Evolutionary conservation across 2,797 vertebrate species (phyloP), one percentile per base, ranked within the genome.

Genomic region (Acropternis orthonyx): DNA sequence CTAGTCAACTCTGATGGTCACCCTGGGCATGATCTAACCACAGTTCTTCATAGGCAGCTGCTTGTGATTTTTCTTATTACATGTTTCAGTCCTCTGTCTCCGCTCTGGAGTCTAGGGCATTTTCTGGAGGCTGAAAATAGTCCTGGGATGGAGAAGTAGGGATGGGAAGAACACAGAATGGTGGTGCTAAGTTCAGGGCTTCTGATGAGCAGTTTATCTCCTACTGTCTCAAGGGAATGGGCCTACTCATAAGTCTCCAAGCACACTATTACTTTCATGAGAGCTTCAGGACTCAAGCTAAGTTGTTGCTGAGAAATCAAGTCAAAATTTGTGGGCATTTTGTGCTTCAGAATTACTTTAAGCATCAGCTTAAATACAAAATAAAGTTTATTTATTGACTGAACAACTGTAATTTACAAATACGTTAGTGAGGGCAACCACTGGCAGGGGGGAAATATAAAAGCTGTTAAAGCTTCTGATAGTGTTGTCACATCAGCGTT

Each of bases 301-400:
- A 71, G 76, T 28, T 43, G 41, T 12, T 91, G 71, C 36, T 79
- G 65, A 78, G 61, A 91, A 93, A 88, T 89, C 44, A 92, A 92
- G 80, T 18, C 75, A 85, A 88, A 96, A 83, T 80, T 72, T 83
- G 44, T 52, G 67, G 49, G 49, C 63, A 67, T 74, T 85, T 54
- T 39, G 65, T 3, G 30, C 30, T 95, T 18, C 63, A 80, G 76
- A 91, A 89, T 85, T 83, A 80, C 89, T 91, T 83, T 32, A 85
- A 93, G 27, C 68, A 83, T 89, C 68, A 74, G 37, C 80, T 94
- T 95, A 95, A 92, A 94, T 26, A 72, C 72, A 80, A 79, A 75
- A 78, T 92, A 83, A 93, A 85, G n/a, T 71, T 67, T 89, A 89
- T 85, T 92, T 95, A 91, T 89, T 72, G 79, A 36, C 82, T 58